Percentiles rank a stretch among this genome's conserved stretches.
Evolutionary conservation across 1,140 invertebrate species (phyloP).

Genomic region (Dendroctonus valens): DNA sequence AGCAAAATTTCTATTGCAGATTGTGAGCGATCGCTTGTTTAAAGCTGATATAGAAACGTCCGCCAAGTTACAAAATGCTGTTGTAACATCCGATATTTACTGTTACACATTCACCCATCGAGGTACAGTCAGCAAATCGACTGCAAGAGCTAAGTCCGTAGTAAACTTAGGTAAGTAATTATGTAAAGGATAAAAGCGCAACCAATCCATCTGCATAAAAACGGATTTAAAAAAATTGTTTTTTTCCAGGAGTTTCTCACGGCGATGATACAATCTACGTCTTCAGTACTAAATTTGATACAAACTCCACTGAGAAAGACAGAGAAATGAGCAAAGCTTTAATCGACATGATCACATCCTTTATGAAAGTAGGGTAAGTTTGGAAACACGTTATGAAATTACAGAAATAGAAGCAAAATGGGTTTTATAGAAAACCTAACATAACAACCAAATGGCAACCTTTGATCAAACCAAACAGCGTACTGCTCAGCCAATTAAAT

Average conservation of each 20-base stretch:
- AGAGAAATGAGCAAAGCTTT: conserved; percentile 36
- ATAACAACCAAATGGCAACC: conserved; percentile 31
- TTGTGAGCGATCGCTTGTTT: conserved; percentile 62
- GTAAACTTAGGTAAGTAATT: conserved; percentile 37
- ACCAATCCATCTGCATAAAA: conserved; percentile 1
- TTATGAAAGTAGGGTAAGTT: conserved; percentile 37
- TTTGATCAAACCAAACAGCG: conserved; percentile 22
- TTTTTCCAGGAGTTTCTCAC: conserved; percentile 37
- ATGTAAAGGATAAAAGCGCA: not conserved
- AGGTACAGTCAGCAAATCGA: conserved; percentile 39
- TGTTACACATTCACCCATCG: conserved; percentile 59
- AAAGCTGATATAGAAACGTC: conserved; percentile 56
- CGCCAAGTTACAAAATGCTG: conserved; percentile 56
- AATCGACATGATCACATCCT: conserved; percentile 34
- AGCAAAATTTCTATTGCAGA: conserved; percentile 41
- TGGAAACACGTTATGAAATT: conserved; percentile 35
- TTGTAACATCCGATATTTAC: conserved; percentile 59
- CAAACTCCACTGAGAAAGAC: conserved; percentile 35
- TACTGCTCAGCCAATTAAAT: conserved; percentile 29
- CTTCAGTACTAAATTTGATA: conserved; percentile 35
- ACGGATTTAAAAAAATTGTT: not conserved
- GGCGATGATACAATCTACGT: conserved; percentile 43
- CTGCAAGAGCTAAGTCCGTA: conserved; percentile 23
- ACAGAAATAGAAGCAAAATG: conserved; percentile 11
- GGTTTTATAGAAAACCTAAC: conserved; percentile 33